Conservation (phyloP, 2,888 invertebrate genomes). For the Drosophila recens region DNA sequence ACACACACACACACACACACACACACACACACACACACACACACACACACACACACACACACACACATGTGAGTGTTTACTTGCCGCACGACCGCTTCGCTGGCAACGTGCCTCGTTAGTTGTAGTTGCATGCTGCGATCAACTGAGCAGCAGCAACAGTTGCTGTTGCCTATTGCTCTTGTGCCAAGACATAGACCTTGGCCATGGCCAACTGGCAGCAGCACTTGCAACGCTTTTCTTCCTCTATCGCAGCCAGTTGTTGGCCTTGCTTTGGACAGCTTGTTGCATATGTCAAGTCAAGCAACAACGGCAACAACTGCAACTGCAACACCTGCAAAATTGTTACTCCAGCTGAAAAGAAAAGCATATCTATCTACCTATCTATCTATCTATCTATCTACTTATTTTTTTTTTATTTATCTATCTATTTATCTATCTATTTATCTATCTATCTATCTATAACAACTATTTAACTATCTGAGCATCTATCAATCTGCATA, state of each 20-base stretch:
- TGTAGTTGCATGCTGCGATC: slow-evolving; percentile 33
- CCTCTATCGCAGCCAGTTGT: slow-evolving; percentile 30
- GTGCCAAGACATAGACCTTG: slow-evolving; percentile 55
- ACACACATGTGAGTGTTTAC: slow-evolving; percentile 24
- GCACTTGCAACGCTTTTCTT: slow-evolving; percentile 2
- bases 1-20: slow-evolving; percentile 7
- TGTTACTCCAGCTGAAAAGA: slow-evolving; percentile 20
- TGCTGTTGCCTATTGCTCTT: slow-evolving; percentile 50
- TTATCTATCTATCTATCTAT: slow-evolving; percentile 35
- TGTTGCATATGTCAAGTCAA: slow-evolving; percentile 63
- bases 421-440: slow-evolving; percentile 26
- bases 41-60: slow-evolving; percentile 20
- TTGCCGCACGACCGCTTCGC: slow-evolving; percentile 72
- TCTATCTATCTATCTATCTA: slow-evolving; percentile 19
- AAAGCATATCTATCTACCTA: slow-evolving; percentile 25
- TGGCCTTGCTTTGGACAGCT: slow-evolving; percentile 64
- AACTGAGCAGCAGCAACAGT: slow-evolving; percentile 26
- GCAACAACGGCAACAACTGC: slow-evolving; percentile 19
- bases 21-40: slow-evolving; percentile 20
- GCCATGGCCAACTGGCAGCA: slow-evolving; percentile 49
- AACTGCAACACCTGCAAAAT: slow-evolving; percentile 22
- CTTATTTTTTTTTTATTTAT: no score
- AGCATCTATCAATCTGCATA: slow-evolving; percentile 39
- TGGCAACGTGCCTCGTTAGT: slow-evolving; percentile 71
- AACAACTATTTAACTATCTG: slow-evolving; percentile 2